Percentiles rank a stretch among this genome's conserved stretches.
These are phyloP conservation scores for Drosophila suzukii DNA, from an alignment of 1,140 invertebrate species.

Conservation along the genomic window DNA sequence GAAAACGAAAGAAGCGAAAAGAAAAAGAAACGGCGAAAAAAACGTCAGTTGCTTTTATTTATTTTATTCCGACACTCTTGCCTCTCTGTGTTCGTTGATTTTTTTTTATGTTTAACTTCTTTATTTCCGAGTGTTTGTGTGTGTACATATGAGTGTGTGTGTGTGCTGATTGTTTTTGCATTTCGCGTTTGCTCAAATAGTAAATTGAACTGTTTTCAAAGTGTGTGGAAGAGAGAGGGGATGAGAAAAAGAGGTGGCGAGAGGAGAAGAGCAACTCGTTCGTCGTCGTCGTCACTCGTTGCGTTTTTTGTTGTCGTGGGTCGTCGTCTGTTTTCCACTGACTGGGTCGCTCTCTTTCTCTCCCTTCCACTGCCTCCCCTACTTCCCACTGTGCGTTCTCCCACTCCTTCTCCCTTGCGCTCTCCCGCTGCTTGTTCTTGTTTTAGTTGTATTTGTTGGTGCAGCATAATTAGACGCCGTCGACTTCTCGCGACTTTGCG, in stretches of 20 bases:
- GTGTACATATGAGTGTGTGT: slow-evolving; percentile 5
- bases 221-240: slow-evolving; percentile 36
- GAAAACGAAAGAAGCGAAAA: slow-evolving; percentile 33
- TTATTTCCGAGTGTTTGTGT: slow-evolving; percentile 7
- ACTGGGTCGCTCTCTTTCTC: slow-evolving; percentile 36
- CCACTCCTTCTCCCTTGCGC: not conserved
- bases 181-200: slow-evolving; percentile 53
- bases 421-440: slow-evolving; percentile 6
- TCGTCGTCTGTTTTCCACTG: slow-evolving; percentile 48
- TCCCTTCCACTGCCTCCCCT: not conserved
- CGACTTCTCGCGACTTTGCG: slow-evolving; percentile 27
- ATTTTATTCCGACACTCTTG: slow-evolving; percentile 46
- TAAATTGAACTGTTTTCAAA: slow-evolving; percentile 54
- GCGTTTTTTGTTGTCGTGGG: slow-evolving; percentile 73
- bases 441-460: slow-evolving; percentile 23
- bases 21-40: slow-evolving; percentile 30
- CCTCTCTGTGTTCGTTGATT: slow-evolving; percentile 14
- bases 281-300: slow-evolving; percentile 53
- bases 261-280: slow-evolving; percentile 31
- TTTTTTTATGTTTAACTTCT: slow-evolving; percentile 22
- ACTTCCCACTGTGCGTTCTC: slow-evolving; percentile 1
- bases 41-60: slow-evolving; percentile 72
- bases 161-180: slow-evolving; percentile 56
- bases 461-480: slow-evolving; percentile 44
- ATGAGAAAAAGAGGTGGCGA: slow-evolving; percentile 33